These are phyloP conservation scores for Dinomys branickii DNA, from an alignment of 2,113 vertebrate species.

Conservation along the genomic window DNA sequence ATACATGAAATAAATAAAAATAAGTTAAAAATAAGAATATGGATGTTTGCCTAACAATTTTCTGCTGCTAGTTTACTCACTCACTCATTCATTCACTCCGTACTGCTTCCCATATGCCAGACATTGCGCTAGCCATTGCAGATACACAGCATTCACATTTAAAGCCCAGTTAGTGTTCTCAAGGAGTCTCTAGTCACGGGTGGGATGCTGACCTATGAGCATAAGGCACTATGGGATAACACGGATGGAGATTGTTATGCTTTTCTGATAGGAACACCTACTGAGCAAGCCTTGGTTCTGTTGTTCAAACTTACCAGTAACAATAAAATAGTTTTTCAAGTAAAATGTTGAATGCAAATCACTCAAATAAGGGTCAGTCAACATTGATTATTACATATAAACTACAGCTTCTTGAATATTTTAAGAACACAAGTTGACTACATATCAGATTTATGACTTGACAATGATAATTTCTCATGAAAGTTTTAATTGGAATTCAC, in stretches of 20 bases:
- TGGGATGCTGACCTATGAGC: not conserved
- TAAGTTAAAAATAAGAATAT: not conserved
- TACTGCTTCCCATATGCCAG: not conserved
- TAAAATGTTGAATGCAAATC: constrained; percentile 40
- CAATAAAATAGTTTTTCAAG: constrained; percentile 22
- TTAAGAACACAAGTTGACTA: constrained; percentile 43
- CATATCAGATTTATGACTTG: constrained; percentile 30
- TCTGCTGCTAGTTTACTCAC: not conserved
- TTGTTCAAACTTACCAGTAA: not conserved
- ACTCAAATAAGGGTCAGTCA: not conserved
- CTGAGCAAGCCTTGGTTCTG: not conserved
- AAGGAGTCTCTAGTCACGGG: not conserved
- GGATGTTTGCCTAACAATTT: not conserved
- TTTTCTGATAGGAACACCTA: not conserved
- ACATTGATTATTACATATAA: constrained; percentile 37
- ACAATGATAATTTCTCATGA: not conserved
- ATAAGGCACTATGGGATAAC: not conserved
- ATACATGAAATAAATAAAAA: not conserved
- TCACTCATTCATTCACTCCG: not conserved
- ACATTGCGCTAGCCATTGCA: not conserved
- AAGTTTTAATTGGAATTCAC: constrained; percentile 40
- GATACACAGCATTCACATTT: not conserved
- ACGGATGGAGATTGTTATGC: not conserved
- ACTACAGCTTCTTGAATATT: not conserved
- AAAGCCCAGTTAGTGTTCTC: not conserved